Conservation (phyloP, 2,888 invertebrate species). For the Drosophila pegasa region DNA sequence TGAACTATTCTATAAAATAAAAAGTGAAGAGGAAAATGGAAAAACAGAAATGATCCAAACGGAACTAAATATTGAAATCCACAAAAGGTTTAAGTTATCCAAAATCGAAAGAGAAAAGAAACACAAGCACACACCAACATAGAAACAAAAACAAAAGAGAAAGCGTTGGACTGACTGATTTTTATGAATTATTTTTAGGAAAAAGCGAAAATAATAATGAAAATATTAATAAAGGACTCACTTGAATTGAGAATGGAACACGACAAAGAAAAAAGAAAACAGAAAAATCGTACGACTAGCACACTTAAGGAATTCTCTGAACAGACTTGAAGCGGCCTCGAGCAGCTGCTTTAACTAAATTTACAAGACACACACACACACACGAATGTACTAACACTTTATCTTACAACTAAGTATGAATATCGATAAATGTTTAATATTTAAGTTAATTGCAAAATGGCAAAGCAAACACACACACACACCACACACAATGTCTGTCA, state of each 20-base stretch:
- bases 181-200: conserved; percentile 66
- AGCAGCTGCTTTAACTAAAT: conserved; percentile 27
- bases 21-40: conserved; percentile 11
- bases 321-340: conserved; percentile 53
- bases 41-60: conserved; percentile 24
- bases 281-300: conserved; percentile 28
- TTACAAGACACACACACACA: conserved; percentile 25
- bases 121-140: conserved; percentile 13
- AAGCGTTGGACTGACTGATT: conserved; percentile 78
- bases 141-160: conserved; percentile 55
- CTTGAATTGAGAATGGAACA: conserved; percentile 39
- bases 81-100: conserved; percentile 13
- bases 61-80: conserved; percentile 21
- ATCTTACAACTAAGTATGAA: conserved; percentile 31
- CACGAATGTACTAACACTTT: conserved; percentile 19
- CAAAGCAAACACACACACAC: conserved; percentile 6
- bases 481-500: conserved; percentile 19
- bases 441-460: conserved; percentile 34
- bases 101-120: conserved; percentile 6
- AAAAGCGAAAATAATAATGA: conserved; percentile 10
- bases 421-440: conserved; percentile 39
- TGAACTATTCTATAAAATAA: conserved; percentile 51
- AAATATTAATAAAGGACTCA: conserved; percentile 34
- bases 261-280: neutral
- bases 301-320: conserved; percentile 66